Base-by-base conservation (phyloP, 2,888 invertebrate species). In the Hirudinaria manillensis region DNA sequence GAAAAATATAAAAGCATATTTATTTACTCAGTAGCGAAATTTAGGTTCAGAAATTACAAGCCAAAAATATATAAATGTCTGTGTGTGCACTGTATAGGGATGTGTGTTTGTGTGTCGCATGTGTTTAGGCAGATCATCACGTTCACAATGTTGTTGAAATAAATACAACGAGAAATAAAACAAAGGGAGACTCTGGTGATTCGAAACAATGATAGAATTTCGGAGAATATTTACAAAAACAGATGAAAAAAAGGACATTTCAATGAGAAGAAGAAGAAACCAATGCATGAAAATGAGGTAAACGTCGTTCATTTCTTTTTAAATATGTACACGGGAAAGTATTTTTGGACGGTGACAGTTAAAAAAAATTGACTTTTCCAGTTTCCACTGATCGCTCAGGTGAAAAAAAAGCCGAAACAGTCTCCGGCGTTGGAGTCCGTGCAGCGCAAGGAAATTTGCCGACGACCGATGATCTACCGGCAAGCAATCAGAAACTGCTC, bases 1-100 rank as follows among this genome's bases (percentile, higher is more conserved):
- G 29, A 45, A 61, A 61, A 61, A 61, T 61, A 61, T 61, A 61
- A n/a, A 61, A 61, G 61, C 61, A 61, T 27, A 6, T 61, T 61
- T 61, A 61, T 61, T 61, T 29, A 27, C 29, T 24, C 61, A 61
- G 19, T 61, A 61, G 61, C 61, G 7, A 7, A 61, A 29, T 61
- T 61, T 61, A 29, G 24, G 61, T 4, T 61, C 29, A 16, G 21
- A 29, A 61, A 61, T 61, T 61, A 7, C 29, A 27, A 61, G 61
- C 45, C 45, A 10, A 45, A 45, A 45, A 45, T 38, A 38, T 38
- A 38, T 38, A 38, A 6, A 38, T 67, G 67, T 32, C 2, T 29
- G 67, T 29, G 67, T 67, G 32, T 6, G 67, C 29, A 2, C 16
- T 67, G 67, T 13, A 2, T 29, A 32, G 1, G 67, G 27, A 2